Evolutionary conservation across 2,797 vertebrate species (phyloP).

Genomic region (Oryzias dopingdopingensis): DNA sequence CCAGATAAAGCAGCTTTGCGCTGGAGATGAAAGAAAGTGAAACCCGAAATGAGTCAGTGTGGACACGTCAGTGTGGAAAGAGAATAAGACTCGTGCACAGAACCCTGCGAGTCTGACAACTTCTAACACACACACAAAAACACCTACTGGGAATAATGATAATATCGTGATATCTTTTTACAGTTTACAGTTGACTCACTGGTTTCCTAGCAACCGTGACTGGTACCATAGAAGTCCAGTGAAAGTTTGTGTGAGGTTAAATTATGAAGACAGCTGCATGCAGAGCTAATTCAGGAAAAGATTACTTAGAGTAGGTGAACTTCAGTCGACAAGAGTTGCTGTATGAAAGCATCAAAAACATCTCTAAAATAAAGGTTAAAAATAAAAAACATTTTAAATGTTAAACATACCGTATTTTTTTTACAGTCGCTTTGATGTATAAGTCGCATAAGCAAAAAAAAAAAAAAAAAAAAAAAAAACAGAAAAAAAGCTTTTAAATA

Average conservation of each 20-base stretch:
- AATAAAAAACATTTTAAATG: too few relatives aligned
- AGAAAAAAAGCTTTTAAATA: too few relatives aligned
- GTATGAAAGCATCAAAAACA: too few relatives aligned
- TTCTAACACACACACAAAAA: conserved; percentile 12
- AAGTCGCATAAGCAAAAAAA: too few relatives aligned
- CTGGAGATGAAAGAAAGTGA: conserved; percentile 31
- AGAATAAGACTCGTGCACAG: neutral
- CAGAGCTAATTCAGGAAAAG: too few relatives aligned
- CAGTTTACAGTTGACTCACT: conserved; percentile 24
- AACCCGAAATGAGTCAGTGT: conserved; percentile 27
- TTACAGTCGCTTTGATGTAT: too few relatives aligned
- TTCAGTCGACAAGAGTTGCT: too few relatives aligned
- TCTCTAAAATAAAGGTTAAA: too few relatives aligned
- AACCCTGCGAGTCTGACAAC: conserved; percentile 5
- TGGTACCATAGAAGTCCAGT: conserved; percentile 10
- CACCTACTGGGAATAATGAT: conserved; percentile 8
- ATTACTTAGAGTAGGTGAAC: too few relatives aligned
- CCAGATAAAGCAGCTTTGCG: conserved; percentile 27
- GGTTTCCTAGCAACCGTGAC: conserved; percentile 43
- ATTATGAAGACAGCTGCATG: conserved; percentile 11
- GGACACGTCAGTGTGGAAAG: conserved; percentile 17
- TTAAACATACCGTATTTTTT: too few relatives aligned
- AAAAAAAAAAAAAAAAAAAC: too few relatives aligned
- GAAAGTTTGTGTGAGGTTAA: conserved; percentile 1
- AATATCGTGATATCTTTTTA: conserved; percentile 13